These are phyloP conservation scores for Hyposmocoma kahamanoa DNA, from an alignment of 1,140 invertebrate species.

Conservation along the genomic window DNA sequence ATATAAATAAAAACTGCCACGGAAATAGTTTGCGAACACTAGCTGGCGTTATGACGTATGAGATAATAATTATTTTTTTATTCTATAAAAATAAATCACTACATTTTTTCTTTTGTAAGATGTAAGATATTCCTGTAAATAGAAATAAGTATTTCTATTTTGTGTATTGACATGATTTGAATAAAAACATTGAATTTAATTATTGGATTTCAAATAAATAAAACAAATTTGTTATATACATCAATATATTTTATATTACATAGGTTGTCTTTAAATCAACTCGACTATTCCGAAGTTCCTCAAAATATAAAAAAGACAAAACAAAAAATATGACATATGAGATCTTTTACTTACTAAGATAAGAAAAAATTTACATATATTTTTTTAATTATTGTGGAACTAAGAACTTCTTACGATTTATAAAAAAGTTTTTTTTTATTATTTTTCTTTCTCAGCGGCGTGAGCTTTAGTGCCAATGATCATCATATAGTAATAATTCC, in stretches of 20 bases:
- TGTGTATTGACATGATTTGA: too few relatives aligned
- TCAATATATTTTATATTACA: conserved; percentile 74
- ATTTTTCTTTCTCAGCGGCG: conserved; percentile 23
- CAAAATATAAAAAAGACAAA: conserved; percentile 74
- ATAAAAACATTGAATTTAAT: too few relatives aligned
- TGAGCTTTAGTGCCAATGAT: conserved; percentile 45
- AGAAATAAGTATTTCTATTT: too few relatives aligned
- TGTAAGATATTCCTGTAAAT: too few relatives aligned
- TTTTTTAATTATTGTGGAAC: conserved; percentile 64
- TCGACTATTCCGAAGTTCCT: conserved; percentile 70
- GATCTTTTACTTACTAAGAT: conserved; percentile 73
- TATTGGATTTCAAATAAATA: conserved; percentile 18
- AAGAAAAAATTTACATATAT: conserved; percentile 70
- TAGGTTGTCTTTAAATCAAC: conserved; percentile 72
- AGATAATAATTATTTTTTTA: too few relatives aligned
- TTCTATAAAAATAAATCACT: too few relatives aligned
- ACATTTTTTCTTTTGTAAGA: too few relatives aligned
- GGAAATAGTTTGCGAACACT: too few relatives aligned
- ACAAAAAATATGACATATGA: conserved; percentile 71
- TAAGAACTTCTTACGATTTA: conserved; percentile 65
- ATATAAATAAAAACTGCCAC: too few relatives aligned
- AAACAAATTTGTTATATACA: conserved; percentile 60
- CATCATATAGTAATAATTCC: too few relatives aligned
- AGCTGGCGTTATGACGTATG: too few relatives aligned
- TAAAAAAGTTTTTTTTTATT: conserved; percentile 45